Evolutionary conservation across 2,113 vertebrate genomes (phyloP), one percentile per base, ranked within the genome.

Genomic region (Sturnus vulgaris): DNA sequence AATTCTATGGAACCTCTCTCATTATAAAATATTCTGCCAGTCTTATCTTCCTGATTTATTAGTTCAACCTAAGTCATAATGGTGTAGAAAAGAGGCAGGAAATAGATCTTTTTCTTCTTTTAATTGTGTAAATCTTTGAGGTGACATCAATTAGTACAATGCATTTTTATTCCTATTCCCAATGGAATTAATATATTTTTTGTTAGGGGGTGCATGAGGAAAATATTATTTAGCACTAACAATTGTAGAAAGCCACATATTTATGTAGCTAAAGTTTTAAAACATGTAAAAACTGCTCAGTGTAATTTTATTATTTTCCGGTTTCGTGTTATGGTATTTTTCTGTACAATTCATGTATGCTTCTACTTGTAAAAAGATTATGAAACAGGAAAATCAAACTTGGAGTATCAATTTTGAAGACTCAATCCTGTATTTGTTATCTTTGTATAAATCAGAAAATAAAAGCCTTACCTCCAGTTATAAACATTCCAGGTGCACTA

Each of bases 401-500:
- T 37, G 5, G 39, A 52, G 16, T 35, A 63, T 35, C 19, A 28
- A 1, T 61, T 84, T 61, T 55, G 37, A 82, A 88, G 76, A 78
- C 19, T 24, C 25, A 44, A 63, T 37, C 50, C 12, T 56, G 7
- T 75, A 53, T 77, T 63, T 68, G 37, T 64, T 52, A 81, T 49
- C 46, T 64, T 47, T 25, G 16, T 35, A 60, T 25, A 81, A 40
- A 71, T n/a, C 22, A 64, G 55, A 25, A 88, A 80, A 65, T 33
- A 84, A 80, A 93, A 63, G 11, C 12, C 92, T 95, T 96, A 98
- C 98, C 99, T 98, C 99, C 99, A 12, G 99, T 99, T 93, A 99
- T 97, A 96, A 99, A 99, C 99, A 99, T 99, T 95, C 99, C 99
- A 9, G 99, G 99, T n/a, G 99, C 99, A 65, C 98, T 99, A 47